Evolutionary conservation across 2,113 vertebrate genomes (phyloP).

Genomic region (Acrocephalus arundinaceus): DNA sequence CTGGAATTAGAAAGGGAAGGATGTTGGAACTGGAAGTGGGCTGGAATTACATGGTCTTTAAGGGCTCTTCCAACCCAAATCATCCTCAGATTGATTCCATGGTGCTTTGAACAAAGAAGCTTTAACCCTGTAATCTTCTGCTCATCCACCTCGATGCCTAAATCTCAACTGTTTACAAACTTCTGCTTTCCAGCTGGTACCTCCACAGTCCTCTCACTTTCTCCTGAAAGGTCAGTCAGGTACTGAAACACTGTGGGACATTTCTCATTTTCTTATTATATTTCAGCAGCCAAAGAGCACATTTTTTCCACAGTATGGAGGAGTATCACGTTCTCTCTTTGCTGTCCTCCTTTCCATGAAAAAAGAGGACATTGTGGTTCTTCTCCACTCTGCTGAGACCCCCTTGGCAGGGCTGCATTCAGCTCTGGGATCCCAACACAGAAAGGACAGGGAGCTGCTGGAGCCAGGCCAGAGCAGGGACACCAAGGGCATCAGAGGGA

Average conservation of each 20-base stretch:
- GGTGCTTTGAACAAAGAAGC: background rate
- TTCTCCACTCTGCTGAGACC: accelerated
- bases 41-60: background rate
- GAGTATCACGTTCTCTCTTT: background rate
- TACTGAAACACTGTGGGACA: background rate
- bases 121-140: background rate
- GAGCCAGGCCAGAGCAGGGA: background rate
- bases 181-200: background rate
- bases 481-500: background rate
- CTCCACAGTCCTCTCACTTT: background rate
- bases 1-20: background rate
- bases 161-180: background rate
- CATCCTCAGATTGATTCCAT: background rate
- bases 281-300: background rate
- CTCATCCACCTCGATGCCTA: too few relatives aligned
- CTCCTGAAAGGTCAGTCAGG: background rate
- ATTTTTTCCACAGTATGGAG: background rate
- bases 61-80: background rate
- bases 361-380: background rate
- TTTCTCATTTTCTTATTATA: background rate
- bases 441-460: background rate
- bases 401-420: background rate
- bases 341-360: background rate
- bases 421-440: background rate
- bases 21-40: background rate